These are phyloP conservation scores for Enoplolaimus lenunculus DNA, from an alignment of 2,888 invertebrate species.

Conservation along the genomic window DNA sequence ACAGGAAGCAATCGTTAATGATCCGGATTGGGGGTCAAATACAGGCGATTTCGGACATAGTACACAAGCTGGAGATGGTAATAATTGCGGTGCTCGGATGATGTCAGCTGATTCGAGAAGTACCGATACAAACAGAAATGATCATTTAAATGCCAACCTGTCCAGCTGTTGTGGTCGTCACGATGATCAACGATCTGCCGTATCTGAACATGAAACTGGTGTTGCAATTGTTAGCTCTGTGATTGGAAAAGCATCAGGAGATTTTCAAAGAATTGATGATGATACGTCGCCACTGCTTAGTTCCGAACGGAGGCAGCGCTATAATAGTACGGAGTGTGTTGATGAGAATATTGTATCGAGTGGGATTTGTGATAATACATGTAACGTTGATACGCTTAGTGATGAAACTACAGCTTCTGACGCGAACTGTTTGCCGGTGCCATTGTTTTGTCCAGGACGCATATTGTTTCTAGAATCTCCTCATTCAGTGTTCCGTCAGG, in stretches of 20 bases:
- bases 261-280: not conserved
- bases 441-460: not conserved
- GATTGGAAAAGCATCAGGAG: too few relatives aligned
- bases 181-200: not conserved
- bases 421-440: not conserved
- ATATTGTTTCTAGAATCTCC: not conserved
- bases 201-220: not conserved
- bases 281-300: not conserved
- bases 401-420: not conserved
- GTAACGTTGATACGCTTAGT: not conserved
- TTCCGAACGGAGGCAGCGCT: not conserved
- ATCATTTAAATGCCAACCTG: too few relatives aligned
- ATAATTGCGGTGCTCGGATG: not conserved
- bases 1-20: too few relatives aligned
- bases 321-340: not conserved
- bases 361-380: not conserved
- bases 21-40: too few relatives aligned
- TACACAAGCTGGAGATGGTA: not conserved
- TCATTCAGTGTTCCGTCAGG: not conserved
- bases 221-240: not conserved
- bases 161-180: not conserved
- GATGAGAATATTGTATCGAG: not conserved
- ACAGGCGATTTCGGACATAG: not conserved
- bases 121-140: not conserved
- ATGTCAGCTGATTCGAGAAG: not conserved